A percentile compares a stretch with the other conserved stretches of the same genome.
Conservation (phyloP, 1,140 invertebrate species). For the Mylabris phalerata region DNA sequence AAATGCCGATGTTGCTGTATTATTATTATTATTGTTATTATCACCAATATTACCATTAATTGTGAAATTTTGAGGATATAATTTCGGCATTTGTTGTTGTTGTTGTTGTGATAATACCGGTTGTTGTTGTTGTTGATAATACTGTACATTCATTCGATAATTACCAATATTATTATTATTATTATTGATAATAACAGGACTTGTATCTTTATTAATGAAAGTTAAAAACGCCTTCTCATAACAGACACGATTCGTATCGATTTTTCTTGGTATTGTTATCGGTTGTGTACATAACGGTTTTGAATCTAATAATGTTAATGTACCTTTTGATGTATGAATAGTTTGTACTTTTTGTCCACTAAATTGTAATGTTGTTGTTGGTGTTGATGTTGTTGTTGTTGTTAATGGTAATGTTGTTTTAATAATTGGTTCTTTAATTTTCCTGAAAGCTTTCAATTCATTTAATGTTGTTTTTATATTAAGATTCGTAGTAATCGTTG, state of each 20-base stretch:
- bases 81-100: background rate
- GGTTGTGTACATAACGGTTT: slow-evolving; percentile 11
- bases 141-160: background rate
- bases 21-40: no score
- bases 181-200: background rate
- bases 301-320: slow-evolving; percentile 20
- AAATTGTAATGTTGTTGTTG: background rate
- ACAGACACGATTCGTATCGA: background rate
- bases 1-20: no score
- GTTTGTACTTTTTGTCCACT: slow-evolving; percentile 20
- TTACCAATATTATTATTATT: background rate
- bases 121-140: background rate
- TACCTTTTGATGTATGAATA: slow-evolving; percentile 24
- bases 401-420: background rate
- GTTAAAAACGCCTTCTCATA: slow-evolving; percentile 16
- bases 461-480: slow-evolving; percentile 2
- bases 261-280: background rate
- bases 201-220: slow-evolving; percentile 5
- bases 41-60: no score
- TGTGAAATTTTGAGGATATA: background rate
- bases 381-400: background rate
- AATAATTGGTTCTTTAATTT: slow-evolving; percentile 5
- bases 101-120: background rate
- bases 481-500: background rate
- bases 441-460: slow-evolving; percentile 19